Base-by-base conservation (phyloP, 2,113 vertebrate genomes). In the Nesoenas mayeri region DNA sequence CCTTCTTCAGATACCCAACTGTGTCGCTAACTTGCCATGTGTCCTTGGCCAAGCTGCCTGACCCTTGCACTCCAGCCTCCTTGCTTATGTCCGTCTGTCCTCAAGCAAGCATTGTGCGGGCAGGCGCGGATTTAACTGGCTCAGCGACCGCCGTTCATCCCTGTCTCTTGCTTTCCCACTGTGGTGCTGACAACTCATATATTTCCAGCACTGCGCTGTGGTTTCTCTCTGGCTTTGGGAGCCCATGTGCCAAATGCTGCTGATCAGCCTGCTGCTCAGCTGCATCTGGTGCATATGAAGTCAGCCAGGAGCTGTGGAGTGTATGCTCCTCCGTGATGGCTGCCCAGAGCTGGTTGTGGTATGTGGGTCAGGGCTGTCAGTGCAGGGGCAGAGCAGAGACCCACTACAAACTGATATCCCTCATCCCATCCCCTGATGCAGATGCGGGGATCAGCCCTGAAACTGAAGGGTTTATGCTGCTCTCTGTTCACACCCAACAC, bases 221-320 rank as follows among this genome's bases (percentile, higher is more conserved):
- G 96, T 95, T 96, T 95, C 38, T 88, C 85, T 93, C 65, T 1
- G 16, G 88, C 94, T 95, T 83, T 80, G 64, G 83, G 60, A 88
- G 69, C 47, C 72, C 20, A 2, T 47, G 85, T 94, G 94, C 96
- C 94, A 95, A 97, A 58, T 47, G 51, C 42, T 70, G 79, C 92
- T 83, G 94, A 83, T 92, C 66, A 85, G 94, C 82, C 95, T 90
- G 92, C 92, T 97, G 96, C 94, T 95, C 92, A 92, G 83, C 94
- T 94, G 81, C 85, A 94, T 92, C 79, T 88, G 91, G 28, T 80
- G 60, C 67, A 40, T 58, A 71, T 56, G 54, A 86, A 77, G 60
- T 40, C 51, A 93, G 60, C 20, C 64, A 86, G 85, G 77, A 74
- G 75, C 54, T 62, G 54, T 26, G 66, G 58, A 88, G n/a, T 0